Evolutionary conservation across 1,140 invertebrate genomes (phyloP).

Genomic region (Acromyrmex charruanus): DNA sequence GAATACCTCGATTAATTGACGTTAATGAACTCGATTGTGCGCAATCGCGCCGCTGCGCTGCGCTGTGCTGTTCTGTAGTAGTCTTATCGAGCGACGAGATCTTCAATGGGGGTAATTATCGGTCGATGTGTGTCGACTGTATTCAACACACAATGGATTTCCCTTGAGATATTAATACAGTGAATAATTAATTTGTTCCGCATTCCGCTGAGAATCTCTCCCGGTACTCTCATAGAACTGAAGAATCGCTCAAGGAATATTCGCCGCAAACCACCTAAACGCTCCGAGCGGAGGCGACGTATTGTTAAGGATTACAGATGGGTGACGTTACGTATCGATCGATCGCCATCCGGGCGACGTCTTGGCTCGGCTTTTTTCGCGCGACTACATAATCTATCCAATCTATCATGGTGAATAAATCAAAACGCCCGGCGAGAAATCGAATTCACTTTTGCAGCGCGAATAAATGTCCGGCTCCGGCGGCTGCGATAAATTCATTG

Average conservation of each 20-base stretch:
- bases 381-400: constrained; percentile 64
- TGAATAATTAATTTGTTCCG: constrained; percentile 26
- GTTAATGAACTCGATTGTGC: constrained; percentile 22
- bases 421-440: constrained; percentile 63
- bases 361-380: constrained; percentile 60
- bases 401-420: constrained; percentile 64
- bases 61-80: no score
- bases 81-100: constrained; percentile 24
- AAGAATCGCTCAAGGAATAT: constrained; percentile 40
- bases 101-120: constrained; percentile 25
- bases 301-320: constrained; percentile 59
- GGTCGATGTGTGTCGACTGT: not conserved
- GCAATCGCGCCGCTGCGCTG: not conserved
- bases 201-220: not conserved
- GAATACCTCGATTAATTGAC: not conserved
- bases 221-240: not conserved
- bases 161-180: constrained; percentile 35
- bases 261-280: not conserved
- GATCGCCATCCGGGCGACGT: constrained; percentile 59
- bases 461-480: constrained; percentile 58
- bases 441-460: constrained; percentile 64
- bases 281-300: not conserved
- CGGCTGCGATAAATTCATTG: constrained; percentile 63
- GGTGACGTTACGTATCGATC: constrained; percentile 51
- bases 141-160: constrained; percentile 7